Percentiles rank a stretch among this genome's conserved stretches.
Conservation (phyloP, 2,888 invertebrate genomes). For the Apodemia hepburni region DNA sequence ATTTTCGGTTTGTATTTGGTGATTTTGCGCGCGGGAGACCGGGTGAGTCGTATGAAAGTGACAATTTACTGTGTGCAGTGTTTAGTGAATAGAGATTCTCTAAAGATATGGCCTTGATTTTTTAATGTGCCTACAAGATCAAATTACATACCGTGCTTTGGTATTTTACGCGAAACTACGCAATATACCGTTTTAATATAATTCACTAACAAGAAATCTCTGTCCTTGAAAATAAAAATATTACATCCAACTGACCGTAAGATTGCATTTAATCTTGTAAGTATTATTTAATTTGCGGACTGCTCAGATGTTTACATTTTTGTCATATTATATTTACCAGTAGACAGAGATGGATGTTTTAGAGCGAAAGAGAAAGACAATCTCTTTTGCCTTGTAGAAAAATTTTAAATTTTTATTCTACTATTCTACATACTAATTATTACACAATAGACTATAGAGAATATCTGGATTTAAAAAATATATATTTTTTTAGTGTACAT, state of each 20-base stretch:
- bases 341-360: constrained; percentile 3
- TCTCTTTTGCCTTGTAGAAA: constrained; percentile 1
- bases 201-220: neutral
- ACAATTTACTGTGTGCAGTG: constrained; percentile 27
- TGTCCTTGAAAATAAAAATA: constrained; percentile 12
- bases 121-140: constrained; percentile 31
- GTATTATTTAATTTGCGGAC: constrained; percentile 10
- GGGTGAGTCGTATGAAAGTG: constrained; percentile 67
- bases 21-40: constrained; percentile 60
- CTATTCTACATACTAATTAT: neutral
- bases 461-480: neutral
- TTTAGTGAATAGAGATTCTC: constrained; percentile 15
- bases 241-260: neutral
- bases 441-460: neutral
- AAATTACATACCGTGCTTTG: constrained; percentile 31
- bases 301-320: constrained; percentile 12
- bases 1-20: constrained; percentile 71
- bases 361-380: neutral
- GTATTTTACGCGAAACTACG: constrained; percentile 20
- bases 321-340: constrained; percentile 5
- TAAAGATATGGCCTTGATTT: constrained; percentile 29
- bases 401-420: neutral
- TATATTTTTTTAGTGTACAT: neutral
- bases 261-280: constrained; percentile 10
- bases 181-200: constrained; percentile 10